phyloP scores from a whole-genome alignment of 1,140 invertebrate species.

The Atopsyche davidsoni region DNA sequence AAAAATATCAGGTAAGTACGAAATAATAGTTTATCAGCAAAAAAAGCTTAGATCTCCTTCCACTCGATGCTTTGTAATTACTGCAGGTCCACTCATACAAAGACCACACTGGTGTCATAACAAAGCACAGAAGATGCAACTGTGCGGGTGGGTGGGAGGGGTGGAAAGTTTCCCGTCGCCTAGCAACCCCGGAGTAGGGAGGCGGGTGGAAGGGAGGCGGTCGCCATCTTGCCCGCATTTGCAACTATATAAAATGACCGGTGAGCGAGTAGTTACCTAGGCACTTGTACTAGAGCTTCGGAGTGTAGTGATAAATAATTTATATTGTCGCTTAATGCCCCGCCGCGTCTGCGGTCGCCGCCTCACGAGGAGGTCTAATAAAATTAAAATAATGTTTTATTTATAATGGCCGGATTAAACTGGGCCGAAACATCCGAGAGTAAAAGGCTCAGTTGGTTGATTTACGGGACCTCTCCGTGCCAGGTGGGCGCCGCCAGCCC shows the following conservation, averaged over 20 bases:
- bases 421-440: not conserved
- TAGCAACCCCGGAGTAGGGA: conserved; percentile 9
- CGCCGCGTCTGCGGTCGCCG: not conserved
- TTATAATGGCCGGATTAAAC: not conserved
- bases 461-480: conserved; percentile 2
- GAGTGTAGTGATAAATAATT: conserved; percentile 6
- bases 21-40: too few species aligned
- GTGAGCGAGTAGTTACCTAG: too few species aligned
- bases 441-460: conserved; percentile 4
- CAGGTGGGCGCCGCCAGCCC: conserved; percentile 2
- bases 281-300: conserved; percentile 9
- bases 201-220: conserved; percentile 5
- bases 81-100: too few species aligned
- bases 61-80: too few species aligned
- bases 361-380: not conserved
- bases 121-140: too few species aligned
- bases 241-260: conserved; percentile 25
- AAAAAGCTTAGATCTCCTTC: too few species aligned
- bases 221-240: conserved; percentile 30
- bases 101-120: too few species aligned
- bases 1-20: too few species aligned
- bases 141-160: conserved; percentile 6
- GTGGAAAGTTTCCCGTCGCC: conserved; percentile 8
- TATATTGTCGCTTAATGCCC: conserved; percentile 6
- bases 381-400: conserved; percentile 4